Conservation (phyloP, 2,888 invertebrate genomes). For the Lysandra bellargus region DNA sequence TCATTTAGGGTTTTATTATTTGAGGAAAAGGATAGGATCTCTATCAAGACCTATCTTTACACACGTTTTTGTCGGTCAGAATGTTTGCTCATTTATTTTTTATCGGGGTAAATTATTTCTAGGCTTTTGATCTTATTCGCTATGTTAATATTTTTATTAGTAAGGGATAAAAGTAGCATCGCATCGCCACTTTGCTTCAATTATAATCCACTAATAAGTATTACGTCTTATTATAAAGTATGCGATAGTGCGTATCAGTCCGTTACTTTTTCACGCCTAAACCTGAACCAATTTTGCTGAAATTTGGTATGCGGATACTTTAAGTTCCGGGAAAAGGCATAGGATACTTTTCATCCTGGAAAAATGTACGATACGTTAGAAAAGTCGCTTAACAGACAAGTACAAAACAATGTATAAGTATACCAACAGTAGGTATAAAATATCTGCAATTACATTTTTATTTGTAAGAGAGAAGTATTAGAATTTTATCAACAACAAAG, state of each 20-base stretch:
- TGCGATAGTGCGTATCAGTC: too few species aligned
- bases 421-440: background rate
- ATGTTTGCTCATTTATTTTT: background rate
- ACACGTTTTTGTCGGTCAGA: background rate
- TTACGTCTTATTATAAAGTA: too few species aligned
- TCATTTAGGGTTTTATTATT: background rate
- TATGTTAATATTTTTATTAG: background rate
- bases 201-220: too few species aligned
- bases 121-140: background rate
- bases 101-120: background rate
- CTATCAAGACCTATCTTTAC: background rate
- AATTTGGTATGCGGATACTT: too few species aligned
- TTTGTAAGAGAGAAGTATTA: background rate
- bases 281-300: too few species aligned
- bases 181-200: too few species aligned
- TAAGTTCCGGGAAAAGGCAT: too few species aligned
- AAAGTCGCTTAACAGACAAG: too few species aligned
- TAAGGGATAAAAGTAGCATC: too few species aligned
- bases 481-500: background rate
- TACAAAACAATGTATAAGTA: background rate
- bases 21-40: background rate
- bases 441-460: background rate
- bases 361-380: too few species aligned
- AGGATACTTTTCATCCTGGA: too few species aligned
- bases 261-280: too few species aligned